phyloP scores from a whole-genome alignment of 2,797 vertebrate species.

The Myotis myotis region DNA sequence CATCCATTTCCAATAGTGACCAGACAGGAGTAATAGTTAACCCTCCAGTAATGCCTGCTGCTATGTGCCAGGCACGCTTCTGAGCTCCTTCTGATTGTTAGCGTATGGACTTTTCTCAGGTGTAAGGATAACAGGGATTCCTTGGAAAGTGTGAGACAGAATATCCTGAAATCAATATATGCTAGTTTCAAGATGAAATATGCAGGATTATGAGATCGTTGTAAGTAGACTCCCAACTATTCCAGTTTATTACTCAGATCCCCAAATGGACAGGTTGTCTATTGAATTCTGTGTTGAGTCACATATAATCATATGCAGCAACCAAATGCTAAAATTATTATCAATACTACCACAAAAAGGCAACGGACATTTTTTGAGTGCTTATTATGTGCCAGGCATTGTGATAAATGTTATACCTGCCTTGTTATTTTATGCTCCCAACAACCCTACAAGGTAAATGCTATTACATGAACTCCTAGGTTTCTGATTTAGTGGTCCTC shows the following conservation, averaged over 20 bases:
- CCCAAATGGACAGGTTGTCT: background rate
- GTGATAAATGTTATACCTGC: background rate
- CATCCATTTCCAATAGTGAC: background rate
- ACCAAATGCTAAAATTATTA: background rate
- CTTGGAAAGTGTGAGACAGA: background rate
- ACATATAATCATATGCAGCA: background rate
- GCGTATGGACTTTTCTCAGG: background rate
- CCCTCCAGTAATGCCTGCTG: background rate
- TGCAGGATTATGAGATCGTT: background rate
- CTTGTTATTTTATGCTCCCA: background rate
- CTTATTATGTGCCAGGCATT: background rate
- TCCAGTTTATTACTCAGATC: background rate
- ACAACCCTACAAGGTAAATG: background rate
- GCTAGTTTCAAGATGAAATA: background rate
- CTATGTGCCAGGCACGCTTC: fast-evolving
- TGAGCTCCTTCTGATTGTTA: background rate
- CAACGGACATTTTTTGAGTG: background rate
- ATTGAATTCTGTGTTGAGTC: background rate
- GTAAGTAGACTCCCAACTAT: background rate
- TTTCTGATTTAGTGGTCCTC: background rate
- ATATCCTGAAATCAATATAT: background rate
- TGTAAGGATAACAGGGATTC: background rate
- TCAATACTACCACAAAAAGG: background rate
- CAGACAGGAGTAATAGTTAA: background rate
- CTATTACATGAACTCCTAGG: background rate